phyloP scores from a whole-genome alignment of 2,113 vertebrate species.

The Eolophus roseicapilla region DNA sequence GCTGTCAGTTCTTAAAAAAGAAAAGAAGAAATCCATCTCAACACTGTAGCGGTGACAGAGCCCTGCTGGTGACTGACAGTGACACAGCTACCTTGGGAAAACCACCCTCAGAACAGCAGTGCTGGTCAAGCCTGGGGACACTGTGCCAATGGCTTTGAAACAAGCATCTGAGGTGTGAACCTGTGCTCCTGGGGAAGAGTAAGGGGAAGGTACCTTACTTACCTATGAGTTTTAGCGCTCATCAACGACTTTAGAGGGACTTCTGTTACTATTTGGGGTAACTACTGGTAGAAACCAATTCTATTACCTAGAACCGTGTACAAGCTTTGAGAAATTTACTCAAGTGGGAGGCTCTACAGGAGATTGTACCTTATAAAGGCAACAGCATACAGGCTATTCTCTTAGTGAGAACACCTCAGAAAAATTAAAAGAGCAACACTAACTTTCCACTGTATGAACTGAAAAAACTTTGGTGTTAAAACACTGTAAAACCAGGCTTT shows the following conservation, averaged over 20 bases:
- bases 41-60: background rate
- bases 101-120: fast-evolving
- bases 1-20: conserved; percentile 79
- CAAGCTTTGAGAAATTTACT: background rate
- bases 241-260: background rate
- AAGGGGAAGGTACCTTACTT: background rate
- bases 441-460: background rate
- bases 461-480: background rate
- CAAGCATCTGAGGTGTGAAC: background rate
- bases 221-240: background rate
- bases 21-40: background rate
- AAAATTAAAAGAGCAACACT: background rate
- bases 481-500: background rate
- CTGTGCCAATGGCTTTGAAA: background rate
- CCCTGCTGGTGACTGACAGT: background rate
- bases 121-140: background rate
- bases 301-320: background rate
- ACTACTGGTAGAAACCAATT: background rate
- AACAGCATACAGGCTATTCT: fast-evolving
- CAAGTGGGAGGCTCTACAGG: background rate
- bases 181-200: background rate
- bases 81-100: background rate
- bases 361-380: background rate
- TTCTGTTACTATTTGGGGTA: background rate
- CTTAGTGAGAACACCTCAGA: background rate